Evolutionary conservation across 1,140 invertebrate species (phyloP), one percentile per base, ranked within the genome.

Genomic region (Zaprionus tsacasi): DNA sequence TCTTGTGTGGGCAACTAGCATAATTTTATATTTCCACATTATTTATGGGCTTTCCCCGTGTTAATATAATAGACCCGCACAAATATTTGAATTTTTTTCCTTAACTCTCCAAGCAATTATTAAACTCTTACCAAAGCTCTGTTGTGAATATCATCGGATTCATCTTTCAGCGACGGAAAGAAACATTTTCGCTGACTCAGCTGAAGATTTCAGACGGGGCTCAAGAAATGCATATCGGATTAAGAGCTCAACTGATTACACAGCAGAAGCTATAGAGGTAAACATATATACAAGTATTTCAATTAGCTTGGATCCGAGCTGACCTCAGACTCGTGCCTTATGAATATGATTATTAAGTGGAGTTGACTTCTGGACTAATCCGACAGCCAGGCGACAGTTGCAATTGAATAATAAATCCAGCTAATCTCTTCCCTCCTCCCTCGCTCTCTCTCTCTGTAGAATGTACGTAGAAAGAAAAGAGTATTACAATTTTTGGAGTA

Each of bases 331-430:
- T 66, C 50, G n/a, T 15, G 8, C 8, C 11, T 82, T 88, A 82
- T 88, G 83, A 82, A 88, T 71, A 87, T 88, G 80, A 79, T 74
- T 87, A 88, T 78, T 75, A 78, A 78, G 48, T 57, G 72, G 60
- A 63, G 79, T 87, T 69, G 76, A 67, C 76, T 82, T 76, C 74
- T 73, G 73, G 82, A 79, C 48, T 73, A 75, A 63, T 65, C 73
- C 68, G 65, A 70, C 79, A 66, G 58, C 57, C 50, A 88, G 43
- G 27, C 56, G 69, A 66, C 68, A 71, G 60, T 17, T 15, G 21
- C 11, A 33, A 66, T 65, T 50, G 17, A 57, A 74, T 80, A 68
- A 83, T 83, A 75, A 88, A 78, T 78, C 58, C 70, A 38, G 45
- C 36, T 83, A 83, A 89, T 87, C 82, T 30, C 27, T 15, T 45